These are phyloP conservation scores for Caenorhabditis drosophilae DNA, from an alignment of 2,888 invertebrate species.

Conservation along the genomic window DNA sequence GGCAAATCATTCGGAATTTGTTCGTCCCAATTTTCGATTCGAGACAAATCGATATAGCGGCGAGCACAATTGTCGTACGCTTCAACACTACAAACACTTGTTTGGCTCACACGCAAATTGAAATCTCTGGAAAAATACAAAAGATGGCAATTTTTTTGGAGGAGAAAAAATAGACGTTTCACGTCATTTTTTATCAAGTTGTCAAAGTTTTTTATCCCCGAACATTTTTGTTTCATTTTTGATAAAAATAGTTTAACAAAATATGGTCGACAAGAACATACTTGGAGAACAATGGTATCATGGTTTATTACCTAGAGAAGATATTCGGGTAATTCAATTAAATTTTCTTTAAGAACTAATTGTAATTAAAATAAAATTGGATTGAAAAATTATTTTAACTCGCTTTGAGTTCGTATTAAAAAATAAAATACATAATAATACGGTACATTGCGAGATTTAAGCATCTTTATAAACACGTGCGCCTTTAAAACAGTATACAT, in stretches of 20 bases:
- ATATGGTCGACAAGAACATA: slow-evolving; percentile 8
- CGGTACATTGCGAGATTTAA: neutral
- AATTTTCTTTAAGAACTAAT: no score
- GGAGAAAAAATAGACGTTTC: no score
- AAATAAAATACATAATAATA: neutral
- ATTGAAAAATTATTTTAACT: neutral
- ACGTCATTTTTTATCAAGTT: no score
- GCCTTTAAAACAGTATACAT: no score
- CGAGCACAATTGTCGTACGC: slow-evolving; percentile 58
- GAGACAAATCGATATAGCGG: slow-evolving; percentile 49
- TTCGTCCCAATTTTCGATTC: slow-evolving; percentile 35
- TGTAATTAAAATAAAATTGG: no score
- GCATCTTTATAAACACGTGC: no score
- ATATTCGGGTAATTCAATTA: slow-evolving; percentile 39
- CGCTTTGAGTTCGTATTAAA: neutral
- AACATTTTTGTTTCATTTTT: neutral
- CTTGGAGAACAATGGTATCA: slow-evolving; percentile 40
- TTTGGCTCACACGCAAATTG: slow-evolving; percentile 42
- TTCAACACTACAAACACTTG: slow-evolving; percentile 54
- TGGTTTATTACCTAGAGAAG: slow-evolving; percentile 54
- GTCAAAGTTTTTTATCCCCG: no score
- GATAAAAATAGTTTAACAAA: slow-evolving; percentile 1
- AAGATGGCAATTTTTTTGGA: no score
- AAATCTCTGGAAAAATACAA: slow-evolving; percentile 48
- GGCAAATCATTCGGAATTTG: slow-evolving; percentile 43